These are phyloP conservation scores for Pseudomyrmex cubaensis DNA, from an alignment of 1,140 invertebrate species.

Conservation along the genomic window DNA sequence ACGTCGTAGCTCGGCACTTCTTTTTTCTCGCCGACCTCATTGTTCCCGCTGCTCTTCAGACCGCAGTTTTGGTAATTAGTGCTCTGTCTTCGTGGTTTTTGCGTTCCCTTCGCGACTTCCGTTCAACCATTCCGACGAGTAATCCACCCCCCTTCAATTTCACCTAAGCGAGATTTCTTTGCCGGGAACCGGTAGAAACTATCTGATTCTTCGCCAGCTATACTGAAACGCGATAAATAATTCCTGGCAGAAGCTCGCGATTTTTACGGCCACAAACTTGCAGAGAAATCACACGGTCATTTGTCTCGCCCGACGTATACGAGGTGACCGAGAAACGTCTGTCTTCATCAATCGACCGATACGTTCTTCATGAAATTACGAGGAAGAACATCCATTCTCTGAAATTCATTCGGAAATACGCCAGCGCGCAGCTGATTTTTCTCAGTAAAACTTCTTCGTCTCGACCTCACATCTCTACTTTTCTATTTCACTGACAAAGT, in stretches of 20 bases:
- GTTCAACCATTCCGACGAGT: neutral
- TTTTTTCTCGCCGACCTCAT: constrained; percentile 38
- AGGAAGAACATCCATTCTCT: constrained; percentile 36
- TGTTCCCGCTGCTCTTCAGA: constrained; percentile 32
- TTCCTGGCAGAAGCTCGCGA: constrained; percentile 66
- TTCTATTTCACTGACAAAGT: constrained; percentile 13
- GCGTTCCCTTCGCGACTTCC: neutral
- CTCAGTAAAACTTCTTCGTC: neutral
- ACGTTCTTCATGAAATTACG: constrained; percentile 51
- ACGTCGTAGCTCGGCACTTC: constrained; percentile 6
- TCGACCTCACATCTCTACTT: constrained; percentile 20
- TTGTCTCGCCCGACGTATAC: constrained; percentile 18
- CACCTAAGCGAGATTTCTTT: constrained; percentile 14
- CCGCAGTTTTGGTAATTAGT: constrained; percentile 66
- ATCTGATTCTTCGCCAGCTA: constrained; percentile 58
- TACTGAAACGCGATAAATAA: constrained; percentile 71
- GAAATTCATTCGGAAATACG: constrained; percentile 39
- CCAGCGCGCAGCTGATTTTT: neutral
- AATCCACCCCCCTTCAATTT: constrained; percentile 7
- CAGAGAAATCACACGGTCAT: constrained; percentile 53
- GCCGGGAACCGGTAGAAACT: constrained; percentile 1
- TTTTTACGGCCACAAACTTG: constrained; percentile 22
- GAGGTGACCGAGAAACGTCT: neutral
- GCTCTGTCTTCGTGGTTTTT: constrained; percentile 11
- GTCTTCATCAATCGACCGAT: constrained; percentile 17